A percentile compares a stretch with the other conserved stretches of the same genome.
Evolutionary conservation across 2,113 vertebrate species (phyloP).

Genomic region (Trochalopteron elliotii): DNA sequence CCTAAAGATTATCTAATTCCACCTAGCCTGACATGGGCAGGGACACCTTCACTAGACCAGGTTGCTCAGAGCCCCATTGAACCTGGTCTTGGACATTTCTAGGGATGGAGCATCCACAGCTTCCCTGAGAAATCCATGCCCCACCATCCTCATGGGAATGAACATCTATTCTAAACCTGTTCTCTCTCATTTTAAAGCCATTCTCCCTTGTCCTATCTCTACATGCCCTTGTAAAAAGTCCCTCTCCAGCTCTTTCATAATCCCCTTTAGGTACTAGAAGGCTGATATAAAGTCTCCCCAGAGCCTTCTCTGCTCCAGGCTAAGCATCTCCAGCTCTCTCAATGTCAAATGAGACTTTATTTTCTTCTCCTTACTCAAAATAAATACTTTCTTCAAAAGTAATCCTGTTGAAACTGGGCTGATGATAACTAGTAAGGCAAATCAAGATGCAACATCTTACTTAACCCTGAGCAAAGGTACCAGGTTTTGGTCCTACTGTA

Average conservation of each 20-base stretch:
- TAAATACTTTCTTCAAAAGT: background rate
- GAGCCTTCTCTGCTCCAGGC: background rate
- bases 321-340: background rate
- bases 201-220: background rate
- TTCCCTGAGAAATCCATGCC: background rate
- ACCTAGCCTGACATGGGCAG: background rate
- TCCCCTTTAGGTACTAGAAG: background rate
- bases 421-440: background rate
- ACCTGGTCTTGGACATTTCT: too few species aligned
- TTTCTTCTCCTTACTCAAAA: background rate
- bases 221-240: background rate
- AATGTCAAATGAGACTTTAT: background rate
- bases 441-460: background rate
- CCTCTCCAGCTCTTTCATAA: background rate
- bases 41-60: background rate
- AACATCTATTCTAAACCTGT: background rate
- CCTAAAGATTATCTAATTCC: background rate
- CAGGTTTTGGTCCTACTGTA: background rate
- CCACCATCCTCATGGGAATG: background rate
- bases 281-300: rapidly evolving
- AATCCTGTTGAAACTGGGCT: background rate
- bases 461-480: background rate
- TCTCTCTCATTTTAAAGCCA: background rate
- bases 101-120: background rate
- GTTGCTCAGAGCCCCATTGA: background rate